Evolutionary conservation across 2,888 invertebrate genomes (phyloP).

Genomic region (Chaetogeoica ovagalla): DNA sequence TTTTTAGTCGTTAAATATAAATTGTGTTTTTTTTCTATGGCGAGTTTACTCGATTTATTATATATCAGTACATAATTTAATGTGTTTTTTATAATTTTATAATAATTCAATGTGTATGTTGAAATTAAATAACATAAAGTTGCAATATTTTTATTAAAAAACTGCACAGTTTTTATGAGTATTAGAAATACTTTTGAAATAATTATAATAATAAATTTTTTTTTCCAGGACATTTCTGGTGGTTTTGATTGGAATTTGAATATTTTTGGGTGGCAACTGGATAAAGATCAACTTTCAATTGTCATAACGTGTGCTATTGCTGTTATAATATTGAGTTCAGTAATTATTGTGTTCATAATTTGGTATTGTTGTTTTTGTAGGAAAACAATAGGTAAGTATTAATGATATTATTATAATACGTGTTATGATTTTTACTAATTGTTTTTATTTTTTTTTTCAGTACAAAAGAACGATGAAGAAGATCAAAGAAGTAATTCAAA

Average conservation of each 20-base stretch:
- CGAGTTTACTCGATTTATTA: too few relatives aligned
- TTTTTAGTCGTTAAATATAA: too few relatives aligned
- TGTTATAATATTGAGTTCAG: constrained; percentile 41
- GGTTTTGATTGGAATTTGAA: constrained; percentile 24
- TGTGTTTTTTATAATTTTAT: too few relatives aligned
- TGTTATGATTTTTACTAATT: background rate
- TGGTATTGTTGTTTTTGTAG: constrained; percentile 51
- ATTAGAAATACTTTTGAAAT: background rate
- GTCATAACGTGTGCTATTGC: constrained; percentile 23
- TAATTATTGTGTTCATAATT: constrained; percentile 39
- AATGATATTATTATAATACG: background rate
- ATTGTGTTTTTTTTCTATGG: too few relatives aligned
- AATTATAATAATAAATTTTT: background rate
- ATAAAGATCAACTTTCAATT: constrained; percentile 41
- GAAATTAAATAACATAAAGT: too few relatives aligned
- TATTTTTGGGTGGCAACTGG: constrained; percentile 32
- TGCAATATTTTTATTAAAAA: too few relatives aligned
- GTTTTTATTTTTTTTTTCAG: constrained; percentile 10
- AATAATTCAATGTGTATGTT: too few relatives aligned
- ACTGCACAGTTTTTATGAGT: background rate
- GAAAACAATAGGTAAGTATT: constrained; percentile 33
- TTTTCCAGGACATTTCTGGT: constrained; percentile 26
- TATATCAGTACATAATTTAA: too few relatives aligned
- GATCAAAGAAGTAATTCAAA: constrained; percentile 32
- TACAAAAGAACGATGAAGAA: constrained; percentile 24